phyloP scores from a whole-genome alignment of 2,113 vertebrate genomes.

The Rhinogobius similis region DNA sequence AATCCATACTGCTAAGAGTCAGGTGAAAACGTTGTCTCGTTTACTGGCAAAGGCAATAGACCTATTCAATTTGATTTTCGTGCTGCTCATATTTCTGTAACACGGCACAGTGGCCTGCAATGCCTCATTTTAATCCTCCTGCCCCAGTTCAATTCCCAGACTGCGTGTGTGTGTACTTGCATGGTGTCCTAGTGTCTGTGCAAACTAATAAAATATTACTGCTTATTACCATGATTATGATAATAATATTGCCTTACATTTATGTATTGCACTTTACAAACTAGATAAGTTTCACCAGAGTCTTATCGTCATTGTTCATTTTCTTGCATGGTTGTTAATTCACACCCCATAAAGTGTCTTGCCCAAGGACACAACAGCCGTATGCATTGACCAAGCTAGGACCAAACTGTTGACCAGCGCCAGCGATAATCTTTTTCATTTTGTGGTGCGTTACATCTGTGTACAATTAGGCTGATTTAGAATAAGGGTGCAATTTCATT shows the following conservation, averaged over 20 bases:
- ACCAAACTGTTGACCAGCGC: too few species aligned
- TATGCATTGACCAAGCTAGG: background rate
- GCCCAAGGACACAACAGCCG: background rate
- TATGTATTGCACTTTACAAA: background rate
- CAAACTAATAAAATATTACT: background rate
- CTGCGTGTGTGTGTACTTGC: too few species aligned
- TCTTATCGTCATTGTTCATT: too few species aligned
- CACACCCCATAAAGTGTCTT: background rate
- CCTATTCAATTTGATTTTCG: too few species aligned
- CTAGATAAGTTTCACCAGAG: too few species aligned
- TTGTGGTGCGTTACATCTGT: background rate
- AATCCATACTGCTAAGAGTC: conserved; percentile 52
- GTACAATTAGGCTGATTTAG: background rate
- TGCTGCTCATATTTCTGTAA: too few species aligned
- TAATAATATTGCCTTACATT: background rate
- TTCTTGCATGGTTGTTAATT: too few species aligned
- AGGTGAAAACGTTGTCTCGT: background rate
- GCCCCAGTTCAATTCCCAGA: too few species aligned
- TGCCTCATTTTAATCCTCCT: too few species aligned
- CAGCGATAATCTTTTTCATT: background rate
- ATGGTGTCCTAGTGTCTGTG: background rate
- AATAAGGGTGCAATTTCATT: background rate
- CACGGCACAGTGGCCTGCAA: too few species aligned
- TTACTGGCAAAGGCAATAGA: too few species aligned
- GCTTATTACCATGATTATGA: background rate